These are phyloP conservation scores for Napeogenes inachia DNA, from an alignment of 2,888 invertebrate species.

Conservation along the genomic window DNA sequence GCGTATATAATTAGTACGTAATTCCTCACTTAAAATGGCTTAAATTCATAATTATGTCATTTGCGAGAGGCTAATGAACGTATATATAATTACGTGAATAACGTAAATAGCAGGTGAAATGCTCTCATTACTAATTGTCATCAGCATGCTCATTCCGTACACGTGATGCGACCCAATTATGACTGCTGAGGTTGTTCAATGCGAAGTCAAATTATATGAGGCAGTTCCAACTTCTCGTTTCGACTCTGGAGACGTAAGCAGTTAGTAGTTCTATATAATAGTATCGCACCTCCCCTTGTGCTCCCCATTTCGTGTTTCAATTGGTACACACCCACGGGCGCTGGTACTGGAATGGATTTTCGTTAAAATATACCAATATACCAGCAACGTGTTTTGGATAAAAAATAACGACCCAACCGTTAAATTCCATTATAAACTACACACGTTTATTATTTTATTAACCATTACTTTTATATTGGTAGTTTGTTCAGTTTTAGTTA, in stretches of 20 bases:
- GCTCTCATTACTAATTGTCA: slow-evolving; percentile 22
- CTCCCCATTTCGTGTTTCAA: slow-evolving; percentile 37
- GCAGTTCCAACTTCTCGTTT: slow-evolving; percentile 41
- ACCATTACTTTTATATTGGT: no score
- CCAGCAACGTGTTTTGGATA: no score
- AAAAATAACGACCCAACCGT: no score
- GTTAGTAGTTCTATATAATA: slow-evolving; percentile 66
- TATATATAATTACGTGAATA: slow-evolving; percentile 7
- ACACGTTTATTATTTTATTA: no score
- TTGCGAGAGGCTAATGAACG: slow-evolving; percentile 12
- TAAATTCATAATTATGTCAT: not conserved
- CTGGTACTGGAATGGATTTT: not conserved
- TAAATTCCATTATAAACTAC: no score
- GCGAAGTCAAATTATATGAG: slow-evolving; percentile 46
- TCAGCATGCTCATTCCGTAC: slow-evolving; percentile 20
- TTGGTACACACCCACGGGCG: not conserved
- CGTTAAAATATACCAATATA: not conserved
- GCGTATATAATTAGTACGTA: no score
- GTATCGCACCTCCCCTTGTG: slow-evolving; percentile 48
- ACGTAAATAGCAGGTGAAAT: slow-evolving; percentile 20
- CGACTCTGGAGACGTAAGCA: slow-evolving; percentile 56
- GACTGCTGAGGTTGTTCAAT: slow-evolving; percentile 33
- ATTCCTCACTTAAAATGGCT: not conserved
- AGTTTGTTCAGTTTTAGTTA: no score
- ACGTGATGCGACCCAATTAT: slow-evolving; percentile 27